phyloP scores from a whole-genome alignment of 2,113 vertebrate genomes.

The Tenebrosternarchus preto region DNA sequence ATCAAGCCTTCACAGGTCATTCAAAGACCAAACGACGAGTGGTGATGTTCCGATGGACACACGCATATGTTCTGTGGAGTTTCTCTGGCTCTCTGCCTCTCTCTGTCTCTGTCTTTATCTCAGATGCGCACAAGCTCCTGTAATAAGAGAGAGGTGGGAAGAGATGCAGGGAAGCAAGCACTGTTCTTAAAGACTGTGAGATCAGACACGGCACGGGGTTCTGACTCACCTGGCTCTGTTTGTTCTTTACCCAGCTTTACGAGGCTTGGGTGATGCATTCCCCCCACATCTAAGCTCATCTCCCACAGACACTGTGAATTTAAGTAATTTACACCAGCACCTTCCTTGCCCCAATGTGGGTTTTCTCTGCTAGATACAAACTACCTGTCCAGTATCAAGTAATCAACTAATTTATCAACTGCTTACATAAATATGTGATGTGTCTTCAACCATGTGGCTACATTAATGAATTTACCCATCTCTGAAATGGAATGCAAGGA shows the following conservation, averaged over 20 bases:
- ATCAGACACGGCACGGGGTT: slow-evolving; percentile 47
- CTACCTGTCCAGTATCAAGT: neutral
- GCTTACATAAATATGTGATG: neutral
- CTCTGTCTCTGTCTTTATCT: neutral
- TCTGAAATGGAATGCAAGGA: neutral
- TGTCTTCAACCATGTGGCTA: neutral
- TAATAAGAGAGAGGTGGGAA: slow-evolving; percentile 38
- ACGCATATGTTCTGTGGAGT: neutral
- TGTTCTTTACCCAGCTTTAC: slow-evolving; percentile 48
- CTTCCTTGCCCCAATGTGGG: neutral
- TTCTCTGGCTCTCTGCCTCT: neutral
- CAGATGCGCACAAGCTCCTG: slow-evolving; percentile 12
- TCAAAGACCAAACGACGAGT: neutral
- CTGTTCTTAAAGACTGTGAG: slow-evolving; percentile 37
- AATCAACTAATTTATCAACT: neutral
- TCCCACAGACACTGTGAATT: neutral
- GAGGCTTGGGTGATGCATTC: slow-evolving; percentile 45
- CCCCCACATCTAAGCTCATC: slow-evolving; percentile 40
- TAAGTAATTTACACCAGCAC: slow-evolving; percentile 6
- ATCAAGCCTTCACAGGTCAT: slow-evolving; percentile 17
- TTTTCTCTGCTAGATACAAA: neutral
- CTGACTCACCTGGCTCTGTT: slow-evolving; percentile 27
- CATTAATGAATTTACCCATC: neutral
- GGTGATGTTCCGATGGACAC: neutral
- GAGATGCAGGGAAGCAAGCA: neutral